These are phyloP conservation scores for Kradibia gibbosae DNA, from an alignment of 1,140 invertebrate genomes.

Conservation along the genomic window DNA sequence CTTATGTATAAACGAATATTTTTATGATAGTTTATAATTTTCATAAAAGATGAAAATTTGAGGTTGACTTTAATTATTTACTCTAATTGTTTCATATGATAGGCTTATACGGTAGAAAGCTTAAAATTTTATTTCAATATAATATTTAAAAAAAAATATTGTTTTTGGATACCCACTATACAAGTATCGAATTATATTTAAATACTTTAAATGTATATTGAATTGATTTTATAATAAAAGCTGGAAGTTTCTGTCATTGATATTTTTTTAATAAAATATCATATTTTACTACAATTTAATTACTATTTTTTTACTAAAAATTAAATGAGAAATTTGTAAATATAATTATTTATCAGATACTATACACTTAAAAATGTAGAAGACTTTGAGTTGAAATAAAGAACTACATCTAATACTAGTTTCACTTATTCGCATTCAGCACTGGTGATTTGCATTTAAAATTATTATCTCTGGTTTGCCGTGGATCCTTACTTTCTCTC, in stretches of 20 bases:
- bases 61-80: too few species aligned
- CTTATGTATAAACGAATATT: too few species aligned
- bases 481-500: neutral
- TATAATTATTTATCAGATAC: conserved; percentile 6
- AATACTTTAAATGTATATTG: neutral
- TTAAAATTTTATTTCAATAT: neutral
- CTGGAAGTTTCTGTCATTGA: neutral
- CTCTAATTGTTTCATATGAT: too few species aligned
- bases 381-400: conserved; percentile 28
- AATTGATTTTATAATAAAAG: neutral
- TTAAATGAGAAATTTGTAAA: conserved; percentile 13
- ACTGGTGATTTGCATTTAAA: conserved; percentile 3
- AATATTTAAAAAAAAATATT: neutral
- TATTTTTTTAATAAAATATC: neutral
- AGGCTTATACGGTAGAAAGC: too few species aligned
- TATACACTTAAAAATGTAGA: conserved; percentile 27
- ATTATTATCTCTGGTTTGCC: conserved; percentile 9
- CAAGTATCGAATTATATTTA: neutral
- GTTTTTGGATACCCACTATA: neutral
- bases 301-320: neutral
- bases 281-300: conserved; percentile 32
- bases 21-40: too few species aligned
- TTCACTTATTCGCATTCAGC: neutral
- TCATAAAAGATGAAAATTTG: too few species aligned
- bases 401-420: conserved; percentile 52